These are phyloP conservation scores for Myotis findleyi DNA, from an alignment of 2,797 vertebrate species.

Conservation along the genomic window DNA sequence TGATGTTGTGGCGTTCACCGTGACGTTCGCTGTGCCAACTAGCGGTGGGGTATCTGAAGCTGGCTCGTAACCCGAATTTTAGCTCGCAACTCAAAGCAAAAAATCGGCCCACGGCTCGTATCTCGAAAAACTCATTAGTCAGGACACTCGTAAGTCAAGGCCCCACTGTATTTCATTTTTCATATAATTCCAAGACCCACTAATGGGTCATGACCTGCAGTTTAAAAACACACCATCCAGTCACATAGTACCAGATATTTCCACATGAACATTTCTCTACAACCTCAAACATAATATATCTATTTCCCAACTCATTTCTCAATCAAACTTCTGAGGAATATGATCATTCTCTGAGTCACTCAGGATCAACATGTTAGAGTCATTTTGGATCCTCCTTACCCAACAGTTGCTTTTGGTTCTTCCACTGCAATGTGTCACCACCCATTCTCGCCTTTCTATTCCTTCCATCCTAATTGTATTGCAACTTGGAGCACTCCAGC, in stretches of 20 bases:
- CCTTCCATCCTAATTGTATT: background rate
- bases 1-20: too few relatives aligned
- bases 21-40: too few relatives aligned
- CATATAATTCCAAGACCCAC: background rate
- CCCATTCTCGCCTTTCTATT: background rate
- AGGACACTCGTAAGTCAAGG: too few relatives aligned
- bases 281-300: background rate
- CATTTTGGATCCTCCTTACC: background rate
- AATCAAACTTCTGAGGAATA: slow-evolving; percentile 19
- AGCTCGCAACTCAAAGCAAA: too few relatives aligned
- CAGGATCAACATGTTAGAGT: background rate
- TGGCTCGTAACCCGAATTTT: too few relatives aligned
- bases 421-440: accelerated
- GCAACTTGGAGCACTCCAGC: background rate
- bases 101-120: too few relatives aligned
- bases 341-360: slow-evolving; percentile 34
- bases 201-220: background rate
- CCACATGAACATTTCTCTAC: background rate
- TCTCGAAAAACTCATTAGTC: too few relatives aligned
- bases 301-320: slow-evolving; percentile 57
- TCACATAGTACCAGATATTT: background rate
- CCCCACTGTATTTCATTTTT: background rate
- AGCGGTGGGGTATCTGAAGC: too few relatives aligned
- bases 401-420: background rate
- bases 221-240: background rate